phyloP scores from a whole-genome alignment of 2,888 invertebrate species.

The Orchestes rusci region DNA sequence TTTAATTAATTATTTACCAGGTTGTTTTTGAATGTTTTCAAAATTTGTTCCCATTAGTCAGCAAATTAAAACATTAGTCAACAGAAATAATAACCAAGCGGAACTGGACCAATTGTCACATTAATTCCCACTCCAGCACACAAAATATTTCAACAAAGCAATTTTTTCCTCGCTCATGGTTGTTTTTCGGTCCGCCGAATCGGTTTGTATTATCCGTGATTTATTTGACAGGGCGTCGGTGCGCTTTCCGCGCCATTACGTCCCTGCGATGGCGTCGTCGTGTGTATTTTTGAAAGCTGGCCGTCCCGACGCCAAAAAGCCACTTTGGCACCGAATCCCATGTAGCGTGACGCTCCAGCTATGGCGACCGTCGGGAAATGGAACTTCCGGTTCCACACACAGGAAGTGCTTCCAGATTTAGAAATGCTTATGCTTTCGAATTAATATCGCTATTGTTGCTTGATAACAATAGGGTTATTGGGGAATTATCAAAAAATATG shows the following conservation, averaged over 20 bases:
- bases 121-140: too few relatives aligned
- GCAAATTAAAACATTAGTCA: too few relatives aligned
- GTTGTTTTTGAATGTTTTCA: too few relatives aligned
- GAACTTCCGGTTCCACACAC: constrained; percentile 22
- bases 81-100: too few relatives aligned
- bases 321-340: constrained; percentile 22
- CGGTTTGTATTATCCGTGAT: constrained; percentile 18
- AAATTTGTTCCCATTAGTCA: too few relatives aligned
- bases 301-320: constrained; percentile 25
- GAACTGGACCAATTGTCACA: too few relatives aligned
- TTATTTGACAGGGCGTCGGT: constrained; percentile 21
- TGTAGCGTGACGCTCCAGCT: constrained; percentile 23
- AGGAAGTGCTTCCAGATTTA: constrained; percentile 20
- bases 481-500: too few relatives aligned
- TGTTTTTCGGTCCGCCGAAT: constrained; percentile 14
- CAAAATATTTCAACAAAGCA: too few relatives aligned
- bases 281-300: constrained; percentile 25
- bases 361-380: constrained; percentile 24
- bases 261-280: constrained; percentile 18
- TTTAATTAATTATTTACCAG: too few relatives aligned
- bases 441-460: too few relatives aligned
- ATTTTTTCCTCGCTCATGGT: constrained; percentile 5
- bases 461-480: too few relatives aligned
- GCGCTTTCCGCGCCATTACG: constrained; percentile 23
- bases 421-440: constrained; percentile 9